Evolutionary conservation across 2,888 invertebrate genomes (phyloP), one percentile per base, ranked within the genome.

Genomic region (Melipona beecheii): DNA sequence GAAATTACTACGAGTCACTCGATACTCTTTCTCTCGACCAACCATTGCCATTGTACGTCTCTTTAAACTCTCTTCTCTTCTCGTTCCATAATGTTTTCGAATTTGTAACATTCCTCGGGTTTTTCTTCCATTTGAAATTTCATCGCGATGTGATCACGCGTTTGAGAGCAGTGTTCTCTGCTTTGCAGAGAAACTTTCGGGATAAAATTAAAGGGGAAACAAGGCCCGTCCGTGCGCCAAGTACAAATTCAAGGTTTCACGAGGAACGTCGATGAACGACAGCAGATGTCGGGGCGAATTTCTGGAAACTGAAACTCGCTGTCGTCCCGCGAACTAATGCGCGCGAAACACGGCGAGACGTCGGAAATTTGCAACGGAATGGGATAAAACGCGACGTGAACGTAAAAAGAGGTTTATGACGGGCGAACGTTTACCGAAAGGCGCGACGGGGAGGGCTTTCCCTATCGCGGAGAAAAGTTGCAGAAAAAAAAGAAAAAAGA

Each of bases 211-310:
- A 54, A 50, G 62, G 19, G 49, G 21, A 15, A 43, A 56, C n/a
- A 27, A 43, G 43, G 43, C 24, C n/a, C 9, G 54, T 24, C 49
- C 17, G 6, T 27, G 17, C 50, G 2, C 36, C 70, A 24, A 13
- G 27, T 50, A 71, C 43, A 72, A 77, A 66, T 71, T 71, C 65
- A 19, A 50, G 66, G 71, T 66, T 81, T 78, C 60, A 36, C 60
- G 36, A 17, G 24, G 17, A 27, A 79, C 68, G 64, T 74, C 81
- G 81, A 82, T 74, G 66, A 72, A 43, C 74, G 74, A 74, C 74
- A 65, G 52, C 74, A 58, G 62, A 74, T 64, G 80, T 80, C 74
- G 64, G n/a, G 56, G 15, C 21, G 69, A 82, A 74, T 82, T 82
- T 82, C 81, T 27, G 56, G 50, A 58, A 58, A 69, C 49, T 43